Evolutionary conservation across 2,113 vertebrate genomes (phyloP).

Genomic region (Cyanoderma ruficeps): DNA sequence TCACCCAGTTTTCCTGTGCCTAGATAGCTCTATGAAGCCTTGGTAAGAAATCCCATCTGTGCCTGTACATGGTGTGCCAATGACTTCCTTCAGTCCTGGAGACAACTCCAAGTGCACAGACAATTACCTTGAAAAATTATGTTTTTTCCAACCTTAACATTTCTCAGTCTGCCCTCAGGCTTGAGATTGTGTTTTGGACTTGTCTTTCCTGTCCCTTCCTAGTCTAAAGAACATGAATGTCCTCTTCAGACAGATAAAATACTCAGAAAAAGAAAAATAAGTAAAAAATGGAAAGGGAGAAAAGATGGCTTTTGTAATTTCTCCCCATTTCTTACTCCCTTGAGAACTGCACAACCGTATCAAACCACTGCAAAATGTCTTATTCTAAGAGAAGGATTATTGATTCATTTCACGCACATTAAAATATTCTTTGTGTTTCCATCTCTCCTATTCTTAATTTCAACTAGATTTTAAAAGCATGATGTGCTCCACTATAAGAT

Average conservation of each 20-base stretch:
- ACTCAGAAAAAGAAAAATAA: background rate
- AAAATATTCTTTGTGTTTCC: background rate
- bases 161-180: background rate
- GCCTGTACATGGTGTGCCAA: fast-evolving
- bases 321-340: background rate
- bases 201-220: background rate
- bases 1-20: background rate
- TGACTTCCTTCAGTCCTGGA: background rate
- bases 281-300: background rate
- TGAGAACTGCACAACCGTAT: background rate
- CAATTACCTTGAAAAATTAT: background rate
- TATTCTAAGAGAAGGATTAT: background rate
- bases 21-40: background rate
- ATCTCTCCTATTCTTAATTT: background rate
- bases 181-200: background rate
- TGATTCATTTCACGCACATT: background rate
- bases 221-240: background rate
- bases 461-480: background rate
- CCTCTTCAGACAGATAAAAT: background rate
- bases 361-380: background rate
- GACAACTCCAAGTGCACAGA: background rate
- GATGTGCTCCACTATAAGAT: background rate
- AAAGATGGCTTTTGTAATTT: background rate
- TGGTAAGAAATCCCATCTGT: background rate
- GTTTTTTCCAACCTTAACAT: background rate